Evolutionary conservation across 2,797 vertebrate species (phyloP).

Genomic region (Phataginus tricuspis): DNA sequence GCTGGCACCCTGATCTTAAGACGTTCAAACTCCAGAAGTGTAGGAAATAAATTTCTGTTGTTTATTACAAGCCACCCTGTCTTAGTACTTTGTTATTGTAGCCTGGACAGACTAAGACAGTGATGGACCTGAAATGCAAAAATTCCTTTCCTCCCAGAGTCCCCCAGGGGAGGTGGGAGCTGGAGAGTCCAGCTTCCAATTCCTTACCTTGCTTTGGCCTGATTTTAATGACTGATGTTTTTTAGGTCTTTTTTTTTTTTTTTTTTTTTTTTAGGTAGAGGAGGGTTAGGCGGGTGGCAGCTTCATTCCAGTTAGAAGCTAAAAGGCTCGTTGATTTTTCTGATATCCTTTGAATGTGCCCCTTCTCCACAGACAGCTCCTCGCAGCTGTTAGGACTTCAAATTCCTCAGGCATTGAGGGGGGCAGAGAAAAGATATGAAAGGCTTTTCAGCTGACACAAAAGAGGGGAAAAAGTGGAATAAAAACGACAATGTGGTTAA

Average conservation of each 20-base stretch:
- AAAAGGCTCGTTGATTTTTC: constrained; percentile 79
- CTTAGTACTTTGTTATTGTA: neutral
- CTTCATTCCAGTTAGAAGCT: constrained; percentile 70
- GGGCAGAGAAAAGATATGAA: constrained; percentile 75
- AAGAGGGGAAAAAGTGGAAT: constrained; percentile 58
- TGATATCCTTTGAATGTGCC: constrained; percentile 82
- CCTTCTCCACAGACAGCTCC: constrained; percentile 80
- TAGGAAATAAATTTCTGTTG: neutral
- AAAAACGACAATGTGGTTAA: constrained; percentile 56
- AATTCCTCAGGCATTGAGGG: constrained; percentile 81
- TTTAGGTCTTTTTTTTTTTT: constrained; percentile 36
- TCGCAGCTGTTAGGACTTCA: constrained; percentile 85
- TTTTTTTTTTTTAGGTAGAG: constrained; percentile 19
- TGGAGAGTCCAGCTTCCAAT: neutral
- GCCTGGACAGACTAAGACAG: neutral
- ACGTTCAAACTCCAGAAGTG: neutral
- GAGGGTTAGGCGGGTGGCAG: constrained; percentile 58
- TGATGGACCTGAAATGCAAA: neutral
- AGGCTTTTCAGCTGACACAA: constrained; percentile 65
- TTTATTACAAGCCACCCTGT: neutral
- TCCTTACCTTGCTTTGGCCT: constrained; percentile 50
- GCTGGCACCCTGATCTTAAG: neutral
- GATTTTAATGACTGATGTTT: constrained; percentile 73
- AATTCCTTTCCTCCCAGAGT: neutral
- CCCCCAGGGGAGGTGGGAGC: neutral